Conservation (phyloP, 2,797 vertebrate genomes). For the Microctenopoma lineatum region DNA sequence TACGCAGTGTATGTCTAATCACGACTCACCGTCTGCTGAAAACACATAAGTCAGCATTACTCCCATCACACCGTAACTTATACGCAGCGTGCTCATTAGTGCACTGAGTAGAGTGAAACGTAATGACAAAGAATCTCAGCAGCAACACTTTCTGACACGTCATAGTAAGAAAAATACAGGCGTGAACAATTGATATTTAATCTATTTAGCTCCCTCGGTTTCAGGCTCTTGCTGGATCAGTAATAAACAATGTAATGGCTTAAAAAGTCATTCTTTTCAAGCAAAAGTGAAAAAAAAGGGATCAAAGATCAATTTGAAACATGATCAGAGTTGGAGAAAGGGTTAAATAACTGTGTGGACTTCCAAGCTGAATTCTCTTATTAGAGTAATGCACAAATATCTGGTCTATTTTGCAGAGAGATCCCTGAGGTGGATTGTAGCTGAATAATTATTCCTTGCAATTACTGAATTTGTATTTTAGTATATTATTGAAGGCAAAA, state of each 20-base stretch:
- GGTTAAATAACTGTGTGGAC: conserved; percentile 21
- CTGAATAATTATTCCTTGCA: conserved; percentile 27
- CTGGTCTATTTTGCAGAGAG: conserved; percentile 24
- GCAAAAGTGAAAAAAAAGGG: neutral
- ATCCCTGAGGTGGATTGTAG: conserved; percentile 32
- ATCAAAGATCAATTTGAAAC: neutral
- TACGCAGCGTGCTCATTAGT: conserved; percentile 6
- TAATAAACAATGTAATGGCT: neutral
- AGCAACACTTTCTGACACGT: neutral
- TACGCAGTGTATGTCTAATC: neutral
- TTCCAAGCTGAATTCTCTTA: conserved; percentile 63
- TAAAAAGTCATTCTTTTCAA: neutral
- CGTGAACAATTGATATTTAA: neutral
- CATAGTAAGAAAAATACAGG: neutral
- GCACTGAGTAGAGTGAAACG: neutral
- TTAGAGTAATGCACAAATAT: neutral
- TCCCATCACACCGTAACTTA: conserved; percentile 5
- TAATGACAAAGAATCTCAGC: conserved; percentile 10
- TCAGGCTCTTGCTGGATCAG: neutral
- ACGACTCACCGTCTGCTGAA: conserved; percentile 26
- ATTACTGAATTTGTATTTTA: neutral
- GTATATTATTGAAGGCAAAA: neutral
- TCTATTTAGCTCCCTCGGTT: conserved; percentile 6
- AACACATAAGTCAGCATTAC: conserved; percentile 18
- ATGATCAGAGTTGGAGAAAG: neutral